Percentiles rank a stretch among this genome's conserved stretches.
phyloP scores from a whole-genome alignment of 2,113 vertebrate species.

The Maccullochella peelii region DNA sequence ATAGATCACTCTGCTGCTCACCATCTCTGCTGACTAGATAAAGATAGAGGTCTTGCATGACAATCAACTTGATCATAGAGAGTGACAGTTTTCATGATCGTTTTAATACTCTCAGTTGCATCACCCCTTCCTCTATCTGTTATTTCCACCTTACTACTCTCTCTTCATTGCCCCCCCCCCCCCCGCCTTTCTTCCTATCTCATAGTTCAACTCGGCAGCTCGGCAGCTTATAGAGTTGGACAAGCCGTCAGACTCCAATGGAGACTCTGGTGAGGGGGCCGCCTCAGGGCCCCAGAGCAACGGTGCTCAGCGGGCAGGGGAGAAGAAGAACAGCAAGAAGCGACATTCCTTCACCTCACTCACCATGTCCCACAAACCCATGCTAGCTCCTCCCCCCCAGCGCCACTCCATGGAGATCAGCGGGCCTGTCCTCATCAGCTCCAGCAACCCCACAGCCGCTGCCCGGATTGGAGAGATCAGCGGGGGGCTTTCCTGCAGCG shows the following conservation, averaged over 20 bases:
- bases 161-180: conserved; percentile 10
- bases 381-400: conserved; percentile 92
- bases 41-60: conserved; percentile 6
- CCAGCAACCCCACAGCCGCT: conserved; percentile 96
- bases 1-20: background rate
- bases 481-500: conserved; percentile 93
- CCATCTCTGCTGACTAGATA: background rate
- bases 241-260: conserved; percentile 87
- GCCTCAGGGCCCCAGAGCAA: conserved; percentile 87
- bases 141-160: conserved; percentile 36
- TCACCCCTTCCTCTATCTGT: conserved; percentile 28
- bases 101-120: conserved; percentile 23
- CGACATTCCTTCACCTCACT: conserved; percentile 98
- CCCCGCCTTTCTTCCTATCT: conserved; percentile 29
- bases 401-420: conserved; percentile 99
- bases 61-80: conserved; percentile 18
- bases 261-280: conserved; percentile 89
- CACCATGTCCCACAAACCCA: conserved; percentile 96
- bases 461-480: conserved; percentile 95
- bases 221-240: conserved; percentile 97
- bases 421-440: conserved; percentile 97
- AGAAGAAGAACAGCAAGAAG: conserved; percentile 99
- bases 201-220: conserved; percentile 94
- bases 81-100: conserved; percentile 47
- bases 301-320: conserved; percentile 87